Evolutionary conservation across 1,140 invertebrate species (phyloP), one percentile per base, ranked within the genome.

Genomic region (Rhagoletis pomonella): DNA sequence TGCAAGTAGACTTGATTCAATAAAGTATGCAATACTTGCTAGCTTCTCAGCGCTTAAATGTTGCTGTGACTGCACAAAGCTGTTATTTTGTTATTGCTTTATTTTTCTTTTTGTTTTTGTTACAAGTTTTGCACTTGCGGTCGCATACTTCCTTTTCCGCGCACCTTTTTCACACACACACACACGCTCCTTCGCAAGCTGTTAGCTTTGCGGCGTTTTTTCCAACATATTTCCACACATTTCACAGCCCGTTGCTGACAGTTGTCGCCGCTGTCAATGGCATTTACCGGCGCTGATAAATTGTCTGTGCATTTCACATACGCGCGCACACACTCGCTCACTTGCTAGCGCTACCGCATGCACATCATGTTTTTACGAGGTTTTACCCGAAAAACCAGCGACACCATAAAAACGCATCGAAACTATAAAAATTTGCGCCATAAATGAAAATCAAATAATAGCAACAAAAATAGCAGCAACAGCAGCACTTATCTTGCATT

Each of bases 381-480:
- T 81, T 81, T 39, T 17, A n/a, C 73, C 73, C 73, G n/a, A 81
- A 81, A 81, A 81, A 81, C 73, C 73, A 81, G 73, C 73, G 73
- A 81, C 73, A 81, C 73, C 73, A 81, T 81, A 81, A 81, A 81
- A 81, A 81, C 73, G 73, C 73, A 81, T 81, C 47, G 73, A 42
- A 81, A 81, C 73, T 19, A 81, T 81, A 81, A 81, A 67, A 81
- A 81, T 81, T 81, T 55, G 14, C 50, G 73, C 73, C 73, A 81
- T 81, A 81, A 81, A 81, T 81, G 73, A 81, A 81, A 81, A 81
- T 81, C 73, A 81, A 81, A 81, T 81, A 81, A 81, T 81, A n/a
- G 19, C 69, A 77, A 77, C 50, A 81, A 81, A 50, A 55, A n/a
- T 47, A 58, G 55, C 47, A 81, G 55, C 19, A 55, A 77, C 12